These are phyloP conservation scores for Bufotes viridis DNA, from an alignment of 2,797 vertebrate species.

Conservation along the genomic window DNA sequence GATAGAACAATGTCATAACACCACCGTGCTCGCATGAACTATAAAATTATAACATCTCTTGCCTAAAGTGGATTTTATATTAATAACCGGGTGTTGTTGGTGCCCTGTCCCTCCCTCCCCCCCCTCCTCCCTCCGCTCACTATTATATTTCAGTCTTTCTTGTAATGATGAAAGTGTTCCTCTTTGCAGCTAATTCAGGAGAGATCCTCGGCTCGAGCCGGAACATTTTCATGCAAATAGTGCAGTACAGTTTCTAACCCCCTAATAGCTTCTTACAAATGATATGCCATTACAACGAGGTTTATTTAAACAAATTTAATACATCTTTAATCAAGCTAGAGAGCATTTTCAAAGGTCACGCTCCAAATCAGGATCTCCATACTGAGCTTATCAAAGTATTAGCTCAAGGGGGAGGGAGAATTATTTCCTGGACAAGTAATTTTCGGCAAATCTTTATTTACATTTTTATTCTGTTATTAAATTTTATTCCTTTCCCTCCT, in stretches of 20 bases:
- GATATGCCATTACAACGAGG: conserved; percentile 99
- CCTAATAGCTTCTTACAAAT: conserved; percentile 99
- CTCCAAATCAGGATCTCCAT: conserved; percentile 95
- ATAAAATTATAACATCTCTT: conserved; percentile 9
- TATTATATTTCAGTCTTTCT: conserved; percentile 78
- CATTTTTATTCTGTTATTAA: conserved; percentile 99
- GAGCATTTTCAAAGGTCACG: conserved; percentile 99
- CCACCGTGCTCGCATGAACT: conserved; percentile 2
- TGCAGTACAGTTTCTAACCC: conserved; percentile 86
- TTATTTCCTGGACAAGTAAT: conserved; percentile 98
- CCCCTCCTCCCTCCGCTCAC: conserved; percentile 67
- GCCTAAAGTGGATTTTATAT: conserved; percentile 25
- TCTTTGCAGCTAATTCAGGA: conserved; percentile 84
- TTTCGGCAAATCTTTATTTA: conserved; percentile 99
- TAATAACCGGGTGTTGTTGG: conserved; percentile 57
- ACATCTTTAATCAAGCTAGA: conserved; percentile 99
- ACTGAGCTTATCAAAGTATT: conserved; percentile 90
- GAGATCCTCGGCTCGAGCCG: conserved; percentile 85
- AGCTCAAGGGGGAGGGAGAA: conserved; percentile 91
- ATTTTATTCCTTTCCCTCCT: conserved; percentile 92
- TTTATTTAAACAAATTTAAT: conserved; percentile 99
- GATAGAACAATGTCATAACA: neutral
- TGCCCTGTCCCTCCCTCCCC: conserved; percentile 65
- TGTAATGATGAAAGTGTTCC: conserved; percentile 89
- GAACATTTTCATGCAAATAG: conserved; percentile 99